These are phyloP conservation scores for Poeciliopsis retropinna DNA, from an alignment of 2,113 vertebrate genomes.

Conservation along the genomic window DNA sequence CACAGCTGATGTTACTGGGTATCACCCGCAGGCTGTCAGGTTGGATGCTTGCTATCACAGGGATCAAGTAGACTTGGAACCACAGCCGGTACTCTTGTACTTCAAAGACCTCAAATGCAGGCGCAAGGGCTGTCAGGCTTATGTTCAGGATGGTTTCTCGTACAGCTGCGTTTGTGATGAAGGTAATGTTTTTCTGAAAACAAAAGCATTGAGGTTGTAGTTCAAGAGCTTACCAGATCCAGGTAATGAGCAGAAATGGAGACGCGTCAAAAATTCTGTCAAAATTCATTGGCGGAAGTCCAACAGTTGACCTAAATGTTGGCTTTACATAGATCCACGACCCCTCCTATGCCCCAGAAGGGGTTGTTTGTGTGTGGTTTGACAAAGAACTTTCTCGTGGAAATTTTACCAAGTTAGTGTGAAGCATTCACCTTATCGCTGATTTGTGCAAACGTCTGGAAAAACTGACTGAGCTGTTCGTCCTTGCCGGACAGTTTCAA, in stretches of 20 bases:
- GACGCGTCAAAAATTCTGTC: too few species aligned
- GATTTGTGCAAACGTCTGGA: conserved; percentile 21
- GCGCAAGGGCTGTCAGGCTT: conserved; percentile 52
- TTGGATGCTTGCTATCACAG: conserved; percentile 44
- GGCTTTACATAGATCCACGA: too few species aligned
- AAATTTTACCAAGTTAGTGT: too few species aligned
- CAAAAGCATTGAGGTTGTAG: background rate
- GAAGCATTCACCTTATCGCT: conserved; percentile 24
- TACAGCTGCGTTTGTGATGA: conserved; percentile 10
- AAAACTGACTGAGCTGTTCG: conserved; percentile 29
- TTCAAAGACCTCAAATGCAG: conserved; percentile 35
- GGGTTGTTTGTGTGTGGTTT: too few species aligned
- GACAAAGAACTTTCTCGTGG: too few species aligned
- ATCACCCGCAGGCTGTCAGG: conserved; percentile 35
- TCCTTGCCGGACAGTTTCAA: conserved; percentile 7
- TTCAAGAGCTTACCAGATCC: background rate
- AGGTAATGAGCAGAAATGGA: too few species aligned
- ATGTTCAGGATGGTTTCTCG: conserved; percentile 37
- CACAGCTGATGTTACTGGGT: conserved; percentile 59
- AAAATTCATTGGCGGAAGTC: background rate
- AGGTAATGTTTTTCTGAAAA: conserved; percentile 33
- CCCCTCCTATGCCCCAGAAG: too few species aligned
- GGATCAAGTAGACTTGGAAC: conserved; percentile 55
- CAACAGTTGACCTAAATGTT: background rate
- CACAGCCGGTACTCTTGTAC: conserved; percentile 41